Evolutionary conservation across 2,797 vertebrate species (phyloP).

Genomic region (Denticeps clupeoides): DNA sequence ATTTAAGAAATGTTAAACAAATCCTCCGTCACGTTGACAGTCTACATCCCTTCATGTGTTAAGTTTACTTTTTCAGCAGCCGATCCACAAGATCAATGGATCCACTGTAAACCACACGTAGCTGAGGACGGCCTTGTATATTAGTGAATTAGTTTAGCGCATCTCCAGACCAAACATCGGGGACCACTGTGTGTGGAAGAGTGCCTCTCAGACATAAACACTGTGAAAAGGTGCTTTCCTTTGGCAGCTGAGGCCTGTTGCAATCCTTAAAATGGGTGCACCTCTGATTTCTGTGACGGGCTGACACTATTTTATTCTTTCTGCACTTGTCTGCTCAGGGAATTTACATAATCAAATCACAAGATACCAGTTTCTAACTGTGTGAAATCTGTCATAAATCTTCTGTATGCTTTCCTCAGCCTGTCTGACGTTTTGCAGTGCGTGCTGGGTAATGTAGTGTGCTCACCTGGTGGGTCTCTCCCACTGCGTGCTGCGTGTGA

Average conservation of each 20-base stretch:
- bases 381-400: too few relatives aligned
- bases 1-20: too few relatives aligned
- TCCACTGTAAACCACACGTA: not conserved
- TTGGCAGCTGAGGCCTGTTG: constrained; percentile 18
- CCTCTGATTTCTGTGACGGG: too few relatives aligned
- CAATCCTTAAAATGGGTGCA: constrained; percentile 9
- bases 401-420: too few relatives aligned
- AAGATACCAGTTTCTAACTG: too few relatives aligned
- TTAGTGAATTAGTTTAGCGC: not conserved
- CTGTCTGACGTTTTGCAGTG: constrained; percentile 22
- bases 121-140: not conserved
- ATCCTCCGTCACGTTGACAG: too few relatives aligned
- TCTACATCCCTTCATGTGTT: too few relatives aligned
- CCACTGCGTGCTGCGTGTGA: constrained; percentile 95
- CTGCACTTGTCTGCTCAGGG: too few relatives aligned
- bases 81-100: not conserved
- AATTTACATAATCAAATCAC: too few relatives aligned
- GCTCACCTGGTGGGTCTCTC: constrained; percentile 90
- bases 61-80: not conserved
- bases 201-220: not conserved
- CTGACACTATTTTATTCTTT: too few relatives aligned
- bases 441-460: constrained; percentile 11
- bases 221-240: constrained; percentile 4
- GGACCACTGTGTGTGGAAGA: not conserved
- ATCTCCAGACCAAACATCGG: constrained; percentile 1